phyloP scores from a whole-genome alignment of 2,888 invertebrate species.

The Peribatodes rhomboidaria region DNA sequence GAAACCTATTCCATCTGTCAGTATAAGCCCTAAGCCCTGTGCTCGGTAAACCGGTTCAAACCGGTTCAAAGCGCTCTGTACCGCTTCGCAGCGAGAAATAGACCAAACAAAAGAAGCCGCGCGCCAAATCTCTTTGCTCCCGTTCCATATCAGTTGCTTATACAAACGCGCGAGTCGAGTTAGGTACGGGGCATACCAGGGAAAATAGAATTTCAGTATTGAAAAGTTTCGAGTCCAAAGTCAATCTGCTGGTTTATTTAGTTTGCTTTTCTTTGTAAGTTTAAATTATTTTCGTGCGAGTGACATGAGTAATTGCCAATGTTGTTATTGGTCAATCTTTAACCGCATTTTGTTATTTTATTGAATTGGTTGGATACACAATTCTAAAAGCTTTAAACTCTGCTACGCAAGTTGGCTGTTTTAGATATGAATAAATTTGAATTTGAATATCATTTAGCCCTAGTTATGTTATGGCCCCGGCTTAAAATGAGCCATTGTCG shows the following conservation, averaged over 20 bases:
- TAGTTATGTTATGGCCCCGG: too few relatives aligned
- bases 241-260: slow-evolving; percentile 1
- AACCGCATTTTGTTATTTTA: too few relatives aligned
- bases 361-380: too few relatives aligned
- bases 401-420: too few relatives aligned
- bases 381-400: too few relatives aligned
- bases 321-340: too few relatives aligned
- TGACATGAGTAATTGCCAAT: too few relatives aligned
- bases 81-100: slow-evolving; percentile 29
- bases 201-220: slow-evolving; percentile 25
- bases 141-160: slow-evolving; percentile 51
- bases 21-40: slow-evolving; percentile 30
- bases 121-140: slow-evolving; percentile 55
- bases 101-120: slow-evolving; percentile 51
- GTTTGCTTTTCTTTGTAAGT: neutral
- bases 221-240: slow-evolving; percentile 7
- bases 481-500: too few relatives aligned
- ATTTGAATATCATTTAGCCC: too few relatives aligned
- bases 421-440: too few relatives aligned
- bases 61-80: slow-evolving; percentile 25
- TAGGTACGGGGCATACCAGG: slow-evolving; percentile 35
- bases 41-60: slow-evolving; percentile 25
- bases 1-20: slow-evolving; percentile 27
- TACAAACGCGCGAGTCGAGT: slow-evolving; percentile 44
- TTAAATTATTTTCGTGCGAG: too few relatives aligned